Evolutionary conservation across 2,797 vertebrate genomes (phyloP), one percentile per base, ranked within the genome.

Genomic region (Tragelaphus eurycerus): DNA sequence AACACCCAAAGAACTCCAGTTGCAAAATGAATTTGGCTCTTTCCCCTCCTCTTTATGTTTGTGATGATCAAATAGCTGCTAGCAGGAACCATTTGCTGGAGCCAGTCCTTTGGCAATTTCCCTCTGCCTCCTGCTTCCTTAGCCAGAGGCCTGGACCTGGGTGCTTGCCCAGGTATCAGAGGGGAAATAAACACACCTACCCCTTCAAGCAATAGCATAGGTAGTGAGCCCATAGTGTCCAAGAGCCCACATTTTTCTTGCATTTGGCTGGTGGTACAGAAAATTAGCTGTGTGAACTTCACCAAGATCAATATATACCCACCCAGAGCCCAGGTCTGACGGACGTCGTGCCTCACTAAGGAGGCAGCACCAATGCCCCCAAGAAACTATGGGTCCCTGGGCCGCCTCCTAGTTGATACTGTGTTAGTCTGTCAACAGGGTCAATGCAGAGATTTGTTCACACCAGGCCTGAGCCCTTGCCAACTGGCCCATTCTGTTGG

Each of bases 1-100:
- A 93, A 96, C 71, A 97, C 95, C 55, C 60, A 48, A 92, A 85
- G 84, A 97, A 95, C 93, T 96, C 89, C 50, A 92, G 57, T 76
- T 91, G 87, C 94, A 97, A 95, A 97, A 74, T 60, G 67, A 90
- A 95, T 88, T 97, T 97, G 96, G 92, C 93, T 95, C 64, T 86
- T 48, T 23, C 62, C 34, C 27, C 15, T 60, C 60, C 74, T 79
- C 43, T 93, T 92, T 89, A 15, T 81, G n/a, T 95, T 89, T 96
- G 90, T 81, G 71, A 94, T 48, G 76, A 84, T 74, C 50, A 85
- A 84, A 25, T 85, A 71, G 81, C 89, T 94, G 14, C 60, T 94
- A 34, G 86, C 48, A 60, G 82, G 83, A 84, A 57, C 21, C 78
- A 50, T 85, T 29, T 71, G 59, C 62, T 64, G 89, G 76, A 96